A percentile compares a stretch with the other conserved stretches of the same genome.
phyloP scores from a whole-genome alignment of 2,797 vertebrate genomes.

The Catamblyrhynchus diadema region DNA sequence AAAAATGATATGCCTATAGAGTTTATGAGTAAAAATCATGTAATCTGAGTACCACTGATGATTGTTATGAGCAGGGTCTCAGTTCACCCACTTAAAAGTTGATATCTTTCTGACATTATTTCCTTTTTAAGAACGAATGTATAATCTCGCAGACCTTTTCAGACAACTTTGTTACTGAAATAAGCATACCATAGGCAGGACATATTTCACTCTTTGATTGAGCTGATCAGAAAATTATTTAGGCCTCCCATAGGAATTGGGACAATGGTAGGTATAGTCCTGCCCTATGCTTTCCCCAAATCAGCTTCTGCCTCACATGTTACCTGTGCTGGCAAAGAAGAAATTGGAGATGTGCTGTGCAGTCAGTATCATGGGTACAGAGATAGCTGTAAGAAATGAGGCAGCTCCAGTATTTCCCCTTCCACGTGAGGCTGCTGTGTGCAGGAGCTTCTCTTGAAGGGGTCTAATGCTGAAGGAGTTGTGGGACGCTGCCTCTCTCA shows the following conservation, averaged over 20 bases:
- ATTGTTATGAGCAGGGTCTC: background rate
- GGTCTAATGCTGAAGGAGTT: background rate
- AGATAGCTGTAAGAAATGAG: background rate
- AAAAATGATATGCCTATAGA: background rate
- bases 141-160: background rate
- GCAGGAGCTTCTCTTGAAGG: background rate
- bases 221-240: background rate
- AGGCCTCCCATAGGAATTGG: background rate
- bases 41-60: background rate
- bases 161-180: background rate
- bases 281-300: background rate
- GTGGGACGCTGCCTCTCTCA: background rate
- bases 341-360: background rate
- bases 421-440: accelerated
- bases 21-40: background rate
- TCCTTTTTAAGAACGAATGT: background rate
- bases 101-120: background rate
- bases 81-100: background rate
- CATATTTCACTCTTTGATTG: background rate
- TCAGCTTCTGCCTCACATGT: background rate
- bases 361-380: background rate
- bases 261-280: background rate
- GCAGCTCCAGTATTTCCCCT: background rate
- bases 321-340: background rate
- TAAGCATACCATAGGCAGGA: background rate